Base-by-base conservation (phyloP, 1,140 invertebrate species). In the Apis dorsata region DNA sequence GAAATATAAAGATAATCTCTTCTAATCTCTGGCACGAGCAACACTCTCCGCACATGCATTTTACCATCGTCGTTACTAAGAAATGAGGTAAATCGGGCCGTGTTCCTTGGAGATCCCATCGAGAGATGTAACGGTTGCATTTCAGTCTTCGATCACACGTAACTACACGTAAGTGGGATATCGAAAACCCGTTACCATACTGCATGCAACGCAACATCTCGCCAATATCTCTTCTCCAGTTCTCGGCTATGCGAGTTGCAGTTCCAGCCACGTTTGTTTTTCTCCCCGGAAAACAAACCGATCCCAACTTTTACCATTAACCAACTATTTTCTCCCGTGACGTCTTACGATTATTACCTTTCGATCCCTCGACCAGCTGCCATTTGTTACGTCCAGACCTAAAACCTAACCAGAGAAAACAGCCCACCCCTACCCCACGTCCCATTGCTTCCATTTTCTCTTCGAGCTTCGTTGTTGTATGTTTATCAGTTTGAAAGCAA, bases 151-250 rank as follows among this genome's bases (percentile, higher is more conserved):
- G 86, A 86, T 75, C 85, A 86, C 71, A 86, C 81, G 81, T 87
- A 86, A 74, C 73, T 57, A 85, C 70, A 80, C 85, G 81, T 80
- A 73, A 57, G 81, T 57, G 73, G 86, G 86, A 86, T 87, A 87
- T 87, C 85, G 86, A 87, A 87, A 87, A 86, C 62, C 81, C 86
- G 86, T 87, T 87, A 87, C 65, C 81, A 65, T 63, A 72, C 74
- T 11, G 51, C 77, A 77, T 60, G 79, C 86, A 76, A 79, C 73
- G 62, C 73, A 77, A 77, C 73, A 44, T 57, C 44, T 7, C 60
- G 24, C 13, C 49, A 51, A 73, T 73, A 62, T 63, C 72, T 66
- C 34, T 74, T 51, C 19, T 13, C 19, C 3, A 11, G 19, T n/a
- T 28, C 55, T 53, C 34, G 13, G 13, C 3, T 79, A 34, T 13